These are phyloP conservation scores for Callipepla squamata DNA, from an alignment of 2,113 vertebrate species.

Conservation along the genomic window DNA sequence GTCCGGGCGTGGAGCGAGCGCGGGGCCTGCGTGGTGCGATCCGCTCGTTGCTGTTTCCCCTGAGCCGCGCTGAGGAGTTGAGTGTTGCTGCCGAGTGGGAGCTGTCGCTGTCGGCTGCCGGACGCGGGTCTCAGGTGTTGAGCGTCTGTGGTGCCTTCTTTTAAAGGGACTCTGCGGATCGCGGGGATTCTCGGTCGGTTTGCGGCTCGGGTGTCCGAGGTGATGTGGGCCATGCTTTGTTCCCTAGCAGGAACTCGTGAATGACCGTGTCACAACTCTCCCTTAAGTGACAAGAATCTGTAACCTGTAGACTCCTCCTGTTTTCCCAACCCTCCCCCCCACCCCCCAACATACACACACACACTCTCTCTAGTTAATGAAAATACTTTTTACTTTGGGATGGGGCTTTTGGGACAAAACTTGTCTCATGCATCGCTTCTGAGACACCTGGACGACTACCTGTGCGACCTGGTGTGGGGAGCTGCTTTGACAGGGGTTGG, in stretches of 20 bases:
- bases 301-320: not conserved
- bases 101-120: not conserved
- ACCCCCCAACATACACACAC: too few species aligned
- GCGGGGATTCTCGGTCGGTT: not conserved
- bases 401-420: not conserved
- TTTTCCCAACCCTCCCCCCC: too few species aligned
- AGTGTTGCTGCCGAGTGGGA: not conserved
- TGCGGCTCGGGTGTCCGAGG: not conserved
- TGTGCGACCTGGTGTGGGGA: too few species aligned
- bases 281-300: not conserved
- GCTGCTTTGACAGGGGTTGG: too few species aligned
- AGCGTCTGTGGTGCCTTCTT: not conserved
- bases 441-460: not conserved
- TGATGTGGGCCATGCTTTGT: not conserved
- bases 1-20: not conserved
- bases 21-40: not conserved
- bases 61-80: too few species aligned
- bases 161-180: not conserved
- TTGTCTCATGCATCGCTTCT: not conserved
- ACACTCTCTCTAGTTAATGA: not conserved
- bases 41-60: not conserved
- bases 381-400: not conserved
- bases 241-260: too few species aligned
- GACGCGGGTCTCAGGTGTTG: not conserved
- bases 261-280: too few species aligned